Evolutionary conservation across 64 coral and sea anemone genomes (phyloP).

Genomic region (Actinia equina): DNA sequence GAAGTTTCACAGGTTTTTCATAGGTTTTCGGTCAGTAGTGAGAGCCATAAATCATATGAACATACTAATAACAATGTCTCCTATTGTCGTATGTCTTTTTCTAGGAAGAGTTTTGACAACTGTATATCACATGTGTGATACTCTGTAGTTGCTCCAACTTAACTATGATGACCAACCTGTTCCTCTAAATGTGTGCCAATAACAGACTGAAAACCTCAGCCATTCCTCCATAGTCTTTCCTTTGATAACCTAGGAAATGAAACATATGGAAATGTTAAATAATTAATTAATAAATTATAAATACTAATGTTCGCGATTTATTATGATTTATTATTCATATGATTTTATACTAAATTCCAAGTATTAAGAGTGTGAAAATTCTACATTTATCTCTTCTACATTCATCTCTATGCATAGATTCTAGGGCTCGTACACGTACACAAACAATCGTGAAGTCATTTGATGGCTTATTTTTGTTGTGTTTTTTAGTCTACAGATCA

Average conservation of each 20-base stretch:
- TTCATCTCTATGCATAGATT: neutral
- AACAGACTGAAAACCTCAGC: conserved; percentile 91
- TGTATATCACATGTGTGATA: too few species aligned
- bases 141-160: too few species aligned
- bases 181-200: conserved; percentile 94
- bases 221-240: conserved; percentile 93
- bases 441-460: neutral
- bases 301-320: too few species aligned
- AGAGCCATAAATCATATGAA: too few species aligned
- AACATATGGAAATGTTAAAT: too few species aligned
- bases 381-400: neutral
- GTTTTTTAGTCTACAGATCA: neutral
- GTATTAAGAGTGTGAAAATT: neutral
- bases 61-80: too few species aligned
- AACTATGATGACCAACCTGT: conserved; percentile 56
- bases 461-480: too few species aligned
- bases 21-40: too few species aligned
- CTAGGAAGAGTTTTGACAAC: too few species aligned
- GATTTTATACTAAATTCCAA: neutral
- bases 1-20: too few species aligned
- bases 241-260: conserved; percentile 44
- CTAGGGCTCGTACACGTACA: neutral
- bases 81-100: too few species aligned
- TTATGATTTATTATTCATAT: neutral
- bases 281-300: too few species aligned